A percentile compares a stretch with the other conserved stretches of the same genome.
phyloP scores from a whole-genome alignment of 2,888 invertebrate genomes.

The Pomacea canaliculata region DNA sequence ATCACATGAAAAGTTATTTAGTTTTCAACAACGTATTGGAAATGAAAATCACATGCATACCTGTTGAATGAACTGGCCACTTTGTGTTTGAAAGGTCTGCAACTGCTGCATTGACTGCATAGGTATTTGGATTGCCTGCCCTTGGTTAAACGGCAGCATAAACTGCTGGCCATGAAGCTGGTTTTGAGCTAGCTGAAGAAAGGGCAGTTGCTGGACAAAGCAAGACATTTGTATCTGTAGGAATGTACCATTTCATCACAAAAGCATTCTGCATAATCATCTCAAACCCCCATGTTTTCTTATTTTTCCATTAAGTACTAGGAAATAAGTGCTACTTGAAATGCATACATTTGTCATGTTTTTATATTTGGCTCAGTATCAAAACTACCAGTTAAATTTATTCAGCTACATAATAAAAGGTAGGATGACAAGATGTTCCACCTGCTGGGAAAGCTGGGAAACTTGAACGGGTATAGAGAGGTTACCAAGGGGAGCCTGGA shows the following conservation, averaged over 20 bases:
- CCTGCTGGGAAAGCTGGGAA: slow-evolving; percentile 24
- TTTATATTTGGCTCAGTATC: neutral
- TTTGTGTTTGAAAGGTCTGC: slow-evolving; percentile 29
- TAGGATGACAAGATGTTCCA: neutral
- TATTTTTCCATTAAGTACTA: too few relatives aligned
- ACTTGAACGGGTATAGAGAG: slow-evolving; percentile 18
- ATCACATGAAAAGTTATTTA: too few relatives aligned
- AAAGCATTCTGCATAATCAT: neutral
- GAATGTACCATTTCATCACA: neutral
- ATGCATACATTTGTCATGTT: neutral
- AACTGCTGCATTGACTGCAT: slow-evolving; percentile 34
- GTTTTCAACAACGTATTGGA: too few relatives aligned
- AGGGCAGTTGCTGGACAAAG: slow-evolving; percentile 5
- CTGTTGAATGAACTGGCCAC: slow-evolving; percentile 33
- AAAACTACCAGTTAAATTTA: neutral
- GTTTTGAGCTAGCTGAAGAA: slow-evolving; percentile 27
- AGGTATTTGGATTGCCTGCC: slow-evolving; percentile 72
- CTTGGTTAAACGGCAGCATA: slow-evolving; percentile 27
- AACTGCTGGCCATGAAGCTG: slow-evolving; percentile 36
- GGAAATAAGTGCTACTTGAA: too few relatives aligned
- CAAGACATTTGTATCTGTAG: neutral
- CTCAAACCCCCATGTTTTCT: neutral
- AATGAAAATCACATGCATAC: neutral
- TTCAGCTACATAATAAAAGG: neutral
- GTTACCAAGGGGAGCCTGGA: slow-evolving; percentile 10